Evolutionary conservation across 2,888 invertebrate species (phyloP), one percentile per base, ranked within the genome.

Genomic region (Pollenia amentaria): DNA sequence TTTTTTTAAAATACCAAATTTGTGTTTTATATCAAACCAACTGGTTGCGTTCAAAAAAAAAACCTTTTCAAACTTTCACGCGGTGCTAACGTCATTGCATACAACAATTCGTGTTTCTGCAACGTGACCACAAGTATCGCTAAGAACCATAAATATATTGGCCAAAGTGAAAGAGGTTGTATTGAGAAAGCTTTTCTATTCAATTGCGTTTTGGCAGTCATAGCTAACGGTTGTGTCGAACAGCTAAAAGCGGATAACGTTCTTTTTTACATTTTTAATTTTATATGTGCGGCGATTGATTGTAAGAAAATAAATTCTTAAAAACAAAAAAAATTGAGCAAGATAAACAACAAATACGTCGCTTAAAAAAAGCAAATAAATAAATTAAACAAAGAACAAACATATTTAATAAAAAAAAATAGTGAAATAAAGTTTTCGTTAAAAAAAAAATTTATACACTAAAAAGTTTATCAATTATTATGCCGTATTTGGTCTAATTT

Each of bases 121-220:
- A 92, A 92, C 91, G 91, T 92, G 91, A 92, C 91, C 88, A 87
- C 88, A 88, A 84, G 76, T 84, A 87, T 84, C 85, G 65, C 81
- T 84, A 88, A 87, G 82, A 88, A 88, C 76, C 85, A 81, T 72
- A 79, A 82, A 80, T 60, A 80, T 82, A 82, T 85, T 87, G 82
- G 87, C 88, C 79, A 85, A 85, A 88, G 89, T 88, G 89, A 89
- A 89, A 89, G 89, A 88, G 85, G 87, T 89, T 88, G 78, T 86
- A 73, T 81, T 87, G 90, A 89, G 90, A 92, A 92, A 91, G 91
- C 91, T 92, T 91, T 91, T 91, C 90, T 90, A 89, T 90, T 92
- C 92, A 92, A 91, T 91, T 90, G 90, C 89, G 90, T 90, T 91
- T 90, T 87, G 90, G 88, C 88, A 84, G 86, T 86, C 88, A 83